These are phyloP conservation scores for Streblospio benedicti DNA, from an alignment of 1,140 invertebrate species.

Conservation along the genomic window DNA sequence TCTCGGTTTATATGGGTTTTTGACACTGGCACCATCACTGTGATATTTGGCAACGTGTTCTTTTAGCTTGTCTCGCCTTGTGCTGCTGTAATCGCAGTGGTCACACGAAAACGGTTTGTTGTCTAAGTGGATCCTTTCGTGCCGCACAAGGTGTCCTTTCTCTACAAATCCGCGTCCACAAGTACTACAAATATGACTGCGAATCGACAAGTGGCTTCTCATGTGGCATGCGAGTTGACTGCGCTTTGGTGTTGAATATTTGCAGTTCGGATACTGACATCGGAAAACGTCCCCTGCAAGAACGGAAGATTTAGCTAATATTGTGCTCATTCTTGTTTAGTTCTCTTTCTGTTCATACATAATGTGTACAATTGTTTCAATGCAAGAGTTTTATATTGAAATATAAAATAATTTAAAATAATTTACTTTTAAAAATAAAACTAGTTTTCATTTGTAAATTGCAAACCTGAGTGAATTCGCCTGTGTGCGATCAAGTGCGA, in stretches of 20 bases:
- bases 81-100: slow-evolving; percentile 59
- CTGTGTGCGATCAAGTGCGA: slow-evolving; percentile 60
- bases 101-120: slow-evolving; percentile 52
- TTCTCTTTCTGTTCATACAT: neutral
- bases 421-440: neutral
- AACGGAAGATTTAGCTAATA: slow-evolving; percentile 9
- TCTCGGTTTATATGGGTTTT: slow-evolving; percentile 8
- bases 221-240: slow-evolving; percentile 60
- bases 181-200: slow-evolving; percentile 55
- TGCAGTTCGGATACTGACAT: slow-evolving; percentile 57
- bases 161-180: slow-evolving; percentile 61
- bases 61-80: slow-evolving; percentile 60
- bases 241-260: slow-evolving; percentile 59
- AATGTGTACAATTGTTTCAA: too few relatives aligned
- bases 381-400: neutral
- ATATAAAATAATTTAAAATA: neutral
- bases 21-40: slow-evolving; percentile 15
- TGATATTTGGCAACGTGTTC: slow-evolving; percentile 60
- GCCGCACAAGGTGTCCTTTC: slow-evolving; percentile 58
- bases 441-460: too few relatives aligned
- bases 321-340: neutral
- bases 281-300: slow-evolving; percentile 52
- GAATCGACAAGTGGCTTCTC: slow-evolving; percentile 55
- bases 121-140: slow-evolving; percentile 58
- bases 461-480: slow-evolving; percentile 56